These are phyloP conservation scores for Iguana delicatissima DNA, from an alignment of 2,797 vertebrate species.

Conservation along the genomic window DNA sequence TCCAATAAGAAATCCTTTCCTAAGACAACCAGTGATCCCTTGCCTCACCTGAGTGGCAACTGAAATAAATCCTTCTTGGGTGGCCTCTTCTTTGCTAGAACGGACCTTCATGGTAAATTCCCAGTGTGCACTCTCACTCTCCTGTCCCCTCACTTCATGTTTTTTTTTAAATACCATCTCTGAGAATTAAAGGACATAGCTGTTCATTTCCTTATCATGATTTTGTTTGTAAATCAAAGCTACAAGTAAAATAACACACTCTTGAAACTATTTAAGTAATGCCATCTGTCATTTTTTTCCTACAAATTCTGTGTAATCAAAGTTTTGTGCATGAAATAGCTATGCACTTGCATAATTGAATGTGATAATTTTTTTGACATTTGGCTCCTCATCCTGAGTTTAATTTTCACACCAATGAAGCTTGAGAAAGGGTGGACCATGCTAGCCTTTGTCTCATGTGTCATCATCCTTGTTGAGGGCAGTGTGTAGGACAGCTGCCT, in stretches of 20 bases:
- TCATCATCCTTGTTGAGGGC: background rate
- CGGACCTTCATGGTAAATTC: no score
- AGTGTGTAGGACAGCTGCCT: no score
- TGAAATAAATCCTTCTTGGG: no score
- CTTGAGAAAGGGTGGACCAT: background rate
- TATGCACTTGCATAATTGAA: background rate
- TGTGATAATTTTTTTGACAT: background rate
- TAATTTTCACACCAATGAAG: background rate
- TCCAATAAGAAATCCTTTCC: no score
- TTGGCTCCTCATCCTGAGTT: background rate
- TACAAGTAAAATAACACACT: background rate
- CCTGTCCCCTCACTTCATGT: no score
- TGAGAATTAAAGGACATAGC: conserved; percentile 10
- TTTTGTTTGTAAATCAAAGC: conserved; percentile 6
- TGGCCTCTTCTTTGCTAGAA: no score
- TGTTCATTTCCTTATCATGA: conserved; percentile 1
- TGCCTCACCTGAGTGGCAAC: no score
- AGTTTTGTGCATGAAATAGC: background rate
- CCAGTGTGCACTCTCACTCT: background rate
- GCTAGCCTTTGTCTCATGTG: background rate
- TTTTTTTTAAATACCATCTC: background rate
- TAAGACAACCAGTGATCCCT: no score
- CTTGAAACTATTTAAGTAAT: background rate
- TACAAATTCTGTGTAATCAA: background rate
- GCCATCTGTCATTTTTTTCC: background rate